Evolutionary conservation across 2,888 invertebrate genomes (phyloP).

Genomic region (Netelia virgata): DNA sequence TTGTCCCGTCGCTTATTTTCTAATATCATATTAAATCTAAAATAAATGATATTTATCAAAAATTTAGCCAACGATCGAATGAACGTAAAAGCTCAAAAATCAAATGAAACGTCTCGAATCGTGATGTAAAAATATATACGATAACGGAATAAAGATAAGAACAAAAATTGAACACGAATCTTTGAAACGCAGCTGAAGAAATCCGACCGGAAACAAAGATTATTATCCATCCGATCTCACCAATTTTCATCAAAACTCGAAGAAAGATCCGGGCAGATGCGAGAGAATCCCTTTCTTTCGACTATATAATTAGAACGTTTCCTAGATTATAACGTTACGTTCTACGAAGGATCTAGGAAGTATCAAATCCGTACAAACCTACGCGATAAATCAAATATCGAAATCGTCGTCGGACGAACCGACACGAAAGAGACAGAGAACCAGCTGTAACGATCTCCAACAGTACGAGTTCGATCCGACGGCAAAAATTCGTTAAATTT

Average conservation of each 20-base stretch:
- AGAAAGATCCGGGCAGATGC: slow-evolving; percentile 20
- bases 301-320: slow-evolving; percentile 54
- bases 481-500: neutral
- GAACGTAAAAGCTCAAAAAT: neutral
- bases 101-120: neutral
- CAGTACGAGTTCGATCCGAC: slow-evolving; percentile 22
- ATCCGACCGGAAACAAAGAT: slow-evolving; percentile 42
- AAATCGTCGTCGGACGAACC: slow-evolving; percentile 26
- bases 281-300: neutral
- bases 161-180: slow-evolving; percentile 25
- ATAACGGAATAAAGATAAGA: neutral
- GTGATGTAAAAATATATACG: neutral
- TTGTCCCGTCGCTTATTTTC: neutral
- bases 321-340: slow-evolving; percentile 36
- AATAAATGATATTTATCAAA: neutral
- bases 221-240: slow-evolving; percentile 17
- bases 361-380: slow-evolving; percentile 6
- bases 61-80: neutral
- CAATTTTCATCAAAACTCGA: slow-evolving; percentile 39
- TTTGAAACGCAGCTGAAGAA: slow-evolving; percentile 43
- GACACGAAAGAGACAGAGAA: slow-evolving; percentile 1
- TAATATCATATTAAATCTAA: neutral
- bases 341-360: neutral
- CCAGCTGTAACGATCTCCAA: slow-evolving; percentile 22
- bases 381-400: slow-evolving; percentile 24